Conservation (phyloP, 2,797 vertebrate genomes). For the Telmatherina bonti region DNA sequence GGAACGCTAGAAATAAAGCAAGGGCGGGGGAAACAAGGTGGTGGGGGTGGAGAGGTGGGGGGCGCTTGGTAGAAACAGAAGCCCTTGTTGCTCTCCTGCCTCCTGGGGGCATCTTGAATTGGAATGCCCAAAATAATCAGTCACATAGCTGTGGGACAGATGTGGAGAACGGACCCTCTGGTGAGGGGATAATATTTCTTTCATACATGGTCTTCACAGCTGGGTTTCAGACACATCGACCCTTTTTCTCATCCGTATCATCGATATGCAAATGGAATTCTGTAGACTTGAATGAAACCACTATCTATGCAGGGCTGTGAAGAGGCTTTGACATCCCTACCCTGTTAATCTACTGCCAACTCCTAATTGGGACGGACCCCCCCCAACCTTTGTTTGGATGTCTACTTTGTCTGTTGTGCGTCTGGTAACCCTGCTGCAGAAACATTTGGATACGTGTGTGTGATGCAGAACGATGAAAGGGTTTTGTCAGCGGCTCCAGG, state of each 20-base stretch:
- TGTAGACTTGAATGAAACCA: slow-evolving; percentile 70
- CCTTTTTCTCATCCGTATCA: slow-evolving; percentile 66
- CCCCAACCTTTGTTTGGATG: slow-evolving; percentile 54
- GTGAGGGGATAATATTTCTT: slow-evolving; percentile 81
- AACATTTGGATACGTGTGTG: slow-evolving; percentile 44
- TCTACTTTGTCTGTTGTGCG: slow-evolving; percentile 50
- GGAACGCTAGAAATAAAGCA: slow-evolving; percentile 70
- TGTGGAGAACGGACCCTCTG: slow-evolving; percentile 73
- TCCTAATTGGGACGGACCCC: slow-evolving; percentile 71
- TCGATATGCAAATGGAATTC: slow-evolving; percentile 76
- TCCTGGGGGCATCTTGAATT: slow-evolving; percentile 79
- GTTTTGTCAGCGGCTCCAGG: neutral
- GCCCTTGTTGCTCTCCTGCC: slow-evolving; percentile 77
- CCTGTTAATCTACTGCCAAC: slow-evolving; percentile 75
- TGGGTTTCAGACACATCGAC: slow-evolving; percentile 78
- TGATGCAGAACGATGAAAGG: slow-evolving; percentile 29
- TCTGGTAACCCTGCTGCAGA: slow-evolving; percentile 56
- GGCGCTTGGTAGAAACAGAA: slow-evolving; percentile 64
- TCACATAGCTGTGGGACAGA: slow-evolving; percentile 79
- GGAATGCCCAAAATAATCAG: slow-evolving; percentile 81
- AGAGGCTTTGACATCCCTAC: slow-evolving; percentile 60
- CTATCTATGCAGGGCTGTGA: slow-evolving; percentile 64
- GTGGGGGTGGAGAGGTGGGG: neutral
- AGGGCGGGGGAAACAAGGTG: slow-evolving; percentile 18
- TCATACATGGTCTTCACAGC: slow-evolving; percentile 79